Conservation (phyloP, 2,888 invertebrate species). For the Orthosia incerta region DNA sequence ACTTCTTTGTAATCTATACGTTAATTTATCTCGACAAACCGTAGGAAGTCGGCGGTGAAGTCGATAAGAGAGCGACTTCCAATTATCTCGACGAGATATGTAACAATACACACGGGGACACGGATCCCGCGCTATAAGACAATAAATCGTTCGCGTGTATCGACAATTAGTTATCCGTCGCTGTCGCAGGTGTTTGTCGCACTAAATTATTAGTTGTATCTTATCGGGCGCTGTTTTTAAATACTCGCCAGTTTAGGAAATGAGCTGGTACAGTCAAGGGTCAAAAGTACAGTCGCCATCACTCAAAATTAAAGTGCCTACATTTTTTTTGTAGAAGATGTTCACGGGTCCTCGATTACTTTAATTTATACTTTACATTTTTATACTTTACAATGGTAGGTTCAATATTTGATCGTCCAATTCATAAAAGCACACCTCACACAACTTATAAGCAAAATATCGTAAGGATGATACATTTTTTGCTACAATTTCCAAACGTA, state of each 20-base stretch:
- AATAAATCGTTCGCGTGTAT: slow-evolving; percentile 62
- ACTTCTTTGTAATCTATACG: slow-evolving; percentile 37
- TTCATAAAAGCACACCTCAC: neutral
- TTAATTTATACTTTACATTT: too few species aligned
- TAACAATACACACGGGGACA: slow-evolving; percentile 59
- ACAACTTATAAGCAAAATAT: neutral
- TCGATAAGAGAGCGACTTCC: slow-evolving; percentile 55
- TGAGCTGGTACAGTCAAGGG: neutral
- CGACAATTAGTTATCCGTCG: slow-evolving; percentile 66
- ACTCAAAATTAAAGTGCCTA: too few species aligned
- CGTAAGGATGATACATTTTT: neutral
- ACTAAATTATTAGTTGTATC: slow-evolving; percentile 43
- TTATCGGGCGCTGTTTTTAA: slow-evolving; percentile 42
- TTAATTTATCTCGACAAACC: slow-evolving; percentile 49
- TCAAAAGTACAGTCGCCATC: too few species aligned
- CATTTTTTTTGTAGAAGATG: too few species aligned
- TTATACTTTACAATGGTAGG: too few species aligned
- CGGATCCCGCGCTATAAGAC: slow-evolving; percentile 27
- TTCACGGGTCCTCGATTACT: too few species aligned
- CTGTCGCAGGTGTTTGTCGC: slow-evolving; percentile 39
- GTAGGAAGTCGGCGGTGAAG: slow-evolving; percentile 52
- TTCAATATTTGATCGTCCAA: neutral
- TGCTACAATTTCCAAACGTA: neutral
- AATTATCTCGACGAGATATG: slow-evolving; percentile 65
- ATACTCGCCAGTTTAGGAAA: slow-evolving; percentile 29